Base-by-base conservation (phyloP, 2,888 invertebrate genomes). In the Deilephila elpenor region DNA sequence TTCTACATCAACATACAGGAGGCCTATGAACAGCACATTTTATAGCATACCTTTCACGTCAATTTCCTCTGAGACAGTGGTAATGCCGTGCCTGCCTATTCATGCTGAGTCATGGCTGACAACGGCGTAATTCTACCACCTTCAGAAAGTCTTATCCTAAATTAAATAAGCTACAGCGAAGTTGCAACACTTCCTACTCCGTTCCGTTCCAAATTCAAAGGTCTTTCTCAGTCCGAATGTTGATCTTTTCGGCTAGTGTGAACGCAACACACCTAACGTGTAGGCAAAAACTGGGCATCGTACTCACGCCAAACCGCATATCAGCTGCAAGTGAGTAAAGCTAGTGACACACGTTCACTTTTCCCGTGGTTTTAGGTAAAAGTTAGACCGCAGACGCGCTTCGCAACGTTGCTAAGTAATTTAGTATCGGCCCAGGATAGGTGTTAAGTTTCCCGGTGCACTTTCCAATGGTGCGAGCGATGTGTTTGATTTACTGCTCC, bases 241-340 rank as follows among this genome's bases (percentile, higher is more conserved):
- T 37, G 1, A 37, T 8, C 44, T 2, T 17, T 25, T 51, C 67
- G 25, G 14, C n/a, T 51, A 11, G 20, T 51, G 51, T 51, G 51
- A 44, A 67, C 20, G 20, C 5, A 11, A 7, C 44, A 11, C 20
- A n/a, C 4, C 20, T 7, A 20, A 25, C 37, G 44, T 64, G 44
- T 44, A 20, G n/a, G 19, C 19, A 37, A 37, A 62, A 62, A 34
- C 34, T n/a, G n/a, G 17, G 73, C 61, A n/a, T 44, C 59, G 32
- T 59, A 61, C 73, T 29, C 59, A 70, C 70, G 2, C 6, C 3
- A 29, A 88, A 92, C 92, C 90, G 85, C 91, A 91, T 86, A 87
- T 92, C 91, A 90, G 76, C 78, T 80, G 81, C 85, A 83, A 86
- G 86, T 85, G 83, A 78, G 78, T 89, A 88, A 90, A 89, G 89